A percentile compares a stretch with the other conserved stretches of the same genome.
These are phyloP conservation scores for Enchytraeus crypticus DNA, from an alignment of 2,888 invertebrate genomes.

Conservation along the genomic window DNA sequence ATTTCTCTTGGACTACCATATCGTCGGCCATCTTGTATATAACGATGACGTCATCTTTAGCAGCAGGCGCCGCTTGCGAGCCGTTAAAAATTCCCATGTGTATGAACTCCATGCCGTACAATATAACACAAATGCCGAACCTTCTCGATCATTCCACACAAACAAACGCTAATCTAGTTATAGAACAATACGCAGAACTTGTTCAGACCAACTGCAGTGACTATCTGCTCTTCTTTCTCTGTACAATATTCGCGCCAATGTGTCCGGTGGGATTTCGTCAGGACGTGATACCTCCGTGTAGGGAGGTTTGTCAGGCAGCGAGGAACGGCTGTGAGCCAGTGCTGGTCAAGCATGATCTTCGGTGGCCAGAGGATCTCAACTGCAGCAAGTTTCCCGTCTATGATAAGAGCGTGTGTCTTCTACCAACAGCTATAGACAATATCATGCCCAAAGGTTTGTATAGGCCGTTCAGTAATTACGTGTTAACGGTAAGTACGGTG, in stretches of 20 bases:
- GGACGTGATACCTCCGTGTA: slow-evolving; percentile 37
- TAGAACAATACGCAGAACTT: slow-evolving; percentile 36
- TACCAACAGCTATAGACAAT: slow-evolving; percentile 3
- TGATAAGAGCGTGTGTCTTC: slow-evolving; percentile 24
- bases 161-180: slow-evolving; percentile 36
- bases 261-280: slow-evolving; percentile 38
- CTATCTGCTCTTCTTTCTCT: slow-evolving; percentile 37
- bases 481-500: no score
- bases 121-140: slow-evolving; percentile 43
- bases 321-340: slow-evolving; percentile 37
- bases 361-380: slow-evolving; percentile 38
- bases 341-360: slow-evolving; percentile 36
- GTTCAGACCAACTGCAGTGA: slow-evolving; percentile 36
- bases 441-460: no score
- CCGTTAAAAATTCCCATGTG: no score
- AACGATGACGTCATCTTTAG: no score
- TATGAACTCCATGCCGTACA: slow-evolving; percentile 39
- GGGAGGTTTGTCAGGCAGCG: slow-evolving; percentile 36
- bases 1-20: no score
- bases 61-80: no score
- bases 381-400: slow-evolving; percentile 37
- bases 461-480: no score
- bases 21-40: no score
- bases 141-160: slow-evolving; percentile 39
- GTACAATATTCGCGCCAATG: slow-evolving; percentile 41